phyloP scores from a whole-genome alignment of 2,113 vertebrate species.

The Plecotus auritus region DNA sequence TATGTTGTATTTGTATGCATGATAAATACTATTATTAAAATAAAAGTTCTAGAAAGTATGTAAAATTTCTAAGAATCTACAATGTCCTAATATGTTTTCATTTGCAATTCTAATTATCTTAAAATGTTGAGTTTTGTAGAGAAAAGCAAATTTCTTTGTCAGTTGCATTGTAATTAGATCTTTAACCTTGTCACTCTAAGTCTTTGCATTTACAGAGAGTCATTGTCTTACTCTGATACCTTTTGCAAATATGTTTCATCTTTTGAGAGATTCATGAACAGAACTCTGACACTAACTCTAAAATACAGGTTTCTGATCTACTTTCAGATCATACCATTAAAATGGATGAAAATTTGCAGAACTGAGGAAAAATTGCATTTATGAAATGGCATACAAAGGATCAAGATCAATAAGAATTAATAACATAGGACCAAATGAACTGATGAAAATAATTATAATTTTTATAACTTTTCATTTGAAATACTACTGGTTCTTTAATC shows the following conservation, averaged over 20 bases:
- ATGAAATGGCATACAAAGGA: neutral
- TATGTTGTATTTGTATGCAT: neutral
- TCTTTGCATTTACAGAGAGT: neutral
- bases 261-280: neutral
- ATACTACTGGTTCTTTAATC: neutral
- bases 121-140: neutral
- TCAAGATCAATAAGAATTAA: neutral
- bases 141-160: neutral
- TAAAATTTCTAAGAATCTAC: neutral
- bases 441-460: neutral
- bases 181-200: neutral
- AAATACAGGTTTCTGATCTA: neutral
- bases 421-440: neutral
- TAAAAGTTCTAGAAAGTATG: neutral
- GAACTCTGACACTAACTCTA: neutral
- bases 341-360: neutral
- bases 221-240: neutral
- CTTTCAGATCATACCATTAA: neutral
- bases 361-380: neutral
- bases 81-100: neutral
- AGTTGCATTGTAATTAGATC: neutral
- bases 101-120: neutral
- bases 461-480: neutral
- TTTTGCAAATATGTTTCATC: neutral
- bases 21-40: neutral